Base-by-base conservation (phyloP, 1,140 invertebrate species). In the Argopecten irradians region DNA sequence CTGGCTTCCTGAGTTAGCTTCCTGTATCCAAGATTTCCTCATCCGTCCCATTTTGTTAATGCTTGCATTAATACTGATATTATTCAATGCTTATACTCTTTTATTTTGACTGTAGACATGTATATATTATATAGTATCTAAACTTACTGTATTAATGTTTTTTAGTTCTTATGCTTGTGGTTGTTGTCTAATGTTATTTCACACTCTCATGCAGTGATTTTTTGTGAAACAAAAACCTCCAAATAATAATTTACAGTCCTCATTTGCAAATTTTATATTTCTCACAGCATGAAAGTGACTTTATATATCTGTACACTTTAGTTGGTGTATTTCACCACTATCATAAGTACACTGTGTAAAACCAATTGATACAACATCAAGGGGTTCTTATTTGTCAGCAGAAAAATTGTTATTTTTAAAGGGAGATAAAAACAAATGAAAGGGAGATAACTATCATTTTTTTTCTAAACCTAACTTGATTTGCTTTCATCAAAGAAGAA, bases 51-150 rank as follows among this genome's bases (percentile, higher is more conserved):
- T 71, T 46, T 71, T 71, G 55, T 71, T 71, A 71, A 71, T 71
- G 55, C 55, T 71, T 71, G 55, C 55, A 71, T 71, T 71, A 71
- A 71, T 71, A n/a, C 55, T 71, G 43, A 46, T 46, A n/a, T 71
- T 71, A 22, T 71, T 71, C 55, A 5, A n/a, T 71, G 55, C 55
- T 71, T 71, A n/a, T n/a, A n/a, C 55, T n/a, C 28, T 0, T 71
- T 71, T 71, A 71, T 71, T 71, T 71, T 71, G 55, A 71, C 55
- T 28, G 22, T 71, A 71, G 55, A 71, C n/a, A 71, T 71, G 5
- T 71, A 71, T 71, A 71, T n/a, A 71, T 1, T 71, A 46, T 46
- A 71, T 71, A 71, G 55, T 71, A 71, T n/a, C n/a, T 71, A 71
- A 71, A 71, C n/a, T 28, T 13, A n/a, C n/a, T n/a, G n/a, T n/a